A percentile compares a stretch with the other conserved stretches of the same genome.
Evolutionary conservation across 2,888 invertebrate species (phyloP).

Genomic region (Pedicia rivosa): DNA sequence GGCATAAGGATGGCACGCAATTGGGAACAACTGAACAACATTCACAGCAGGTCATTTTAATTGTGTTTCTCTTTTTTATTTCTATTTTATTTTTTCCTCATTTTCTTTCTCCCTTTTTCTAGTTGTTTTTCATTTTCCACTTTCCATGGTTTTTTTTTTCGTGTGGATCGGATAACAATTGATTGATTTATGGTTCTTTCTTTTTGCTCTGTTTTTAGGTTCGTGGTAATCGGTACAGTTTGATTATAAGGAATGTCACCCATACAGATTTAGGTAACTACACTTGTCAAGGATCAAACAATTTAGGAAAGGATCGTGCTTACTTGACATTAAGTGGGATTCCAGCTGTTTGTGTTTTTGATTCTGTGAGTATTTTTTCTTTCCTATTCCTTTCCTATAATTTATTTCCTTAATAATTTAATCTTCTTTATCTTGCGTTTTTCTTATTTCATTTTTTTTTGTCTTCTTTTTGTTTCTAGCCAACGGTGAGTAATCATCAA

Average conservation of each 20-base stretch:
- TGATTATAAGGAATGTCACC: constrained; percentile 37
- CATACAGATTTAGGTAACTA: constrained; percentile 37
- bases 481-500: constrained; percentile 30
- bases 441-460: too few relatives aligned
- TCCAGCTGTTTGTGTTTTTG: constrained; percentile 31
- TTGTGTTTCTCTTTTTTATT: too few relatives aligned
- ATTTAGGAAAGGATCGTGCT: constrained; percentile 33
- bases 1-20: constrained; percentile 36
- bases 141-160: too few relatives aligned
- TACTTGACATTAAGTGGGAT: constrained; percentile 36
- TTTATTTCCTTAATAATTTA: too few relatives aligned
- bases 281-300: constrained; percentile 39
- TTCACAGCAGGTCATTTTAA: constrained; percentile 32
- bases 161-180: too few relatives aligned
- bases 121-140: too few relatives aligned
- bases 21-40: constrained; percentile 35
- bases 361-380: constrained; percentile 20
- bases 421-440: too few relatives aligned
- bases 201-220: too few relatives aligned
- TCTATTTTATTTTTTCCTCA: too few relatives aligned
- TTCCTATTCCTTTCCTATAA: too few relatives aligned
- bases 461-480: constrained; percentile 14
- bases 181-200: too few relatives aligned
- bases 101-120: too few relatives aligned
- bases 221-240: constrained; percentile 34